Evolutionary conservation across 2,888 invertebrate genomes (phyloP).

Genomic region (Brenthis hecate): DNA sequence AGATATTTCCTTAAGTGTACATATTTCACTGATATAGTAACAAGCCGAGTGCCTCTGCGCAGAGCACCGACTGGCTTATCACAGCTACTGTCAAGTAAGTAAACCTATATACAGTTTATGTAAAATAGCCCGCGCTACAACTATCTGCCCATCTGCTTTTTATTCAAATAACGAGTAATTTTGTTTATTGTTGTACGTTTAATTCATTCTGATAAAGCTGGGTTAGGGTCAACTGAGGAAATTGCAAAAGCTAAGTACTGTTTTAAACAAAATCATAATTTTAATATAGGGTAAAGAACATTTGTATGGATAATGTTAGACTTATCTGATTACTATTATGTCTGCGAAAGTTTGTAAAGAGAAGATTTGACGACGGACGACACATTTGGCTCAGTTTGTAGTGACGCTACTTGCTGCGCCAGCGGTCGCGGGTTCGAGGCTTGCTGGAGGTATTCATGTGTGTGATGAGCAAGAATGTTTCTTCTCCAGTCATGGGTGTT

Average conservation of each 20-base stretch:
- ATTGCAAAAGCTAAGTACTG: background rate
- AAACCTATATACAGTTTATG: conserved; percentile 53
- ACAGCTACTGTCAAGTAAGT: conserved; percentile 5
- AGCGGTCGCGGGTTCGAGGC: too few relatives aligned
- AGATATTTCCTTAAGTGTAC: background rate
- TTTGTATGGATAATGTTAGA: too few relatives aligned
- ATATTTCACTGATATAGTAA: background rate
- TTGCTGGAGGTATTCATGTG: too few relatives aligned
- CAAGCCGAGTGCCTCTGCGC: background rate
- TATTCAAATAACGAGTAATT: conserved; percentile 33
- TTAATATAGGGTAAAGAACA: too few relatives aligned
- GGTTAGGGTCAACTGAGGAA: conserved; percentile 9
- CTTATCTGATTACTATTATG: too few relatives aligned
- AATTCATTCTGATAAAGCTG: conserved; percentile 17
- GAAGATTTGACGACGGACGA: too few relatives aligned
- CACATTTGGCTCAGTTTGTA: too few relatives aligned
- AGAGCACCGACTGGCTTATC: background rate
- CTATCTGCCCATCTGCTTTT: conserved; percentile 52
- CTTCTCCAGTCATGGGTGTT: too few relatives aligned
- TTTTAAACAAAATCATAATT: too few relatives aligned
- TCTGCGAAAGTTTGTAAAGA: too few relatives aligned
- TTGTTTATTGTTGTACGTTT: conserved; percentile 26
- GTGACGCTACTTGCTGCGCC: too few relatives aligned
- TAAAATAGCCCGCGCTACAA: conserved; percentile 52
- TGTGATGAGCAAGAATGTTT: too few relatives aligned